phyloP scores from a whole-genome alignment of 2,888 invertebrate genomes.

The Drosophila parthenogenetica region DNA sequence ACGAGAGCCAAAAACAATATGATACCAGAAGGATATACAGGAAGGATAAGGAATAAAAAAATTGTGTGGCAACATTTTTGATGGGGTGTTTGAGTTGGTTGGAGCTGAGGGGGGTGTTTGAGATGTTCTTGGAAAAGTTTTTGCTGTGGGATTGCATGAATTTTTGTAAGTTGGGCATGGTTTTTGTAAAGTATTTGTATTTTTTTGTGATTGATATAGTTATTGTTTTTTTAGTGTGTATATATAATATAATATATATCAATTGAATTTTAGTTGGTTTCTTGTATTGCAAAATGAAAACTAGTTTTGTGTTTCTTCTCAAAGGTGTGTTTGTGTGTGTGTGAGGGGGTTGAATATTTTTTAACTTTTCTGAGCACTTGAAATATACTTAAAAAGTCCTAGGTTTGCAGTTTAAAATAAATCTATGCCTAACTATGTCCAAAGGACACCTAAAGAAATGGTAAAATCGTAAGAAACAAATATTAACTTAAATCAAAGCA shows the following conservation, averaged over 20 bases:
- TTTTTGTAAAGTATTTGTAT: conserved; percentile 18
- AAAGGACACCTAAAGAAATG: conserved; percentile 1
- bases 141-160: conserved; percentile 64
- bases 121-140: conserved; percentile 25
- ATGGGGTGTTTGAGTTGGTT: conserved; percentile 6
- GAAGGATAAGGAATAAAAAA: conserved; percentile 10
- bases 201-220: conserved; percentile 1
- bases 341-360: background rate
- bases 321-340: conserved; percentile 7
- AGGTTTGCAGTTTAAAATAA: conserved; percentile 25
- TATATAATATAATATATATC: conserved; percentile 20
- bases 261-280: conserved; percentile 44
- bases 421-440: conserved; percentile 9
- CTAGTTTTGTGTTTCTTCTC: conserved; percentile 32
- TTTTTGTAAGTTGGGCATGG: conserved; percentile 27
- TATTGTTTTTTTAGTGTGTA: conserved; percentile 14
- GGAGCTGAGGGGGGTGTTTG: conserved; percentile 15
- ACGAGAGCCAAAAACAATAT: conserved; percentile 38
- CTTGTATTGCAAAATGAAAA: conserved; percentile 50
- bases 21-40: conserved; percentile 27
- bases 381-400: background rate
- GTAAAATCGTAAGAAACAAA: conserved; percentile 5
- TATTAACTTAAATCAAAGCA: background rate
- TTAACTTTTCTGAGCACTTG: conserved; percentile 14
- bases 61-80: conserved; percentile 30